Base-by-base conservation (phyloP, 1,140 invertebrate species). In the Trigoniulus corallinus region DNA sequence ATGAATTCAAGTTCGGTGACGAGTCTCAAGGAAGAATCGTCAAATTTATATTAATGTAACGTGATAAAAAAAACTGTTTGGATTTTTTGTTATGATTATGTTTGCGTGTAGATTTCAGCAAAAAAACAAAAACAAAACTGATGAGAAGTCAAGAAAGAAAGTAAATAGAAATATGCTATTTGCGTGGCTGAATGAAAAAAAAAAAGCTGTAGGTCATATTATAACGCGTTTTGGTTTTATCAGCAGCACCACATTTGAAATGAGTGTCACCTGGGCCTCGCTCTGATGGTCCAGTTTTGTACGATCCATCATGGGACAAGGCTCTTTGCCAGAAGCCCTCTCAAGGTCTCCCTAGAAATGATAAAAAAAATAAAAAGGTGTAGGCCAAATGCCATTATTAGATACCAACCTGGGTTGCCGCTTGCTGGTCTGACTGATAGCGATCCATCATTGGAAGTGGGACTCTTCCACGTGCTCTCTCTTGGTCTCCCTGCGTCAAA, bases 361-460 rank as follows among this genome's bases (percentile, higher is more conserved):
- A 43, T 4, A 49, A 7, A 7, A 21, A 47, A 24, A 43, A 44
- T 15, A 27, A 18, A 18, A 27, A 29, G 3, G 3, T 21, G 39
- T 4, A 22, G 44, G 13, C 37, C 15, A n/a, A 42, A 46, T 20
- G 3, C 22, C n/a, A n/a, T n/a, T n/a, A 22, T 51, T 20, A 26
- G 21, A 48, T 29, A 46, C 46, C 55, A 58, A 81, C 80, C 75
- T 86, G 82, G 50, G 79, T 77, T 3, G 75, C 64, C 1, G 84
- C 77, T 59, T 87, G 76, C 59, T 84, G 74, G 47, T 84, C 71
- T 1, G 75, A 72, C 59, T 80, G 77, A 40, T 72, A 68, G 51
- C 84, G 66, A 59, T 88, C 84, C 84, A 88, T 88, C 80, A 88
- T 86, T 1, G 82, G 74, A 51, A 85, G 78, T 0, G 84, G 84